Conservation (phyloP, 23 tunicate species). For the Diplosoma virens region DNA sequence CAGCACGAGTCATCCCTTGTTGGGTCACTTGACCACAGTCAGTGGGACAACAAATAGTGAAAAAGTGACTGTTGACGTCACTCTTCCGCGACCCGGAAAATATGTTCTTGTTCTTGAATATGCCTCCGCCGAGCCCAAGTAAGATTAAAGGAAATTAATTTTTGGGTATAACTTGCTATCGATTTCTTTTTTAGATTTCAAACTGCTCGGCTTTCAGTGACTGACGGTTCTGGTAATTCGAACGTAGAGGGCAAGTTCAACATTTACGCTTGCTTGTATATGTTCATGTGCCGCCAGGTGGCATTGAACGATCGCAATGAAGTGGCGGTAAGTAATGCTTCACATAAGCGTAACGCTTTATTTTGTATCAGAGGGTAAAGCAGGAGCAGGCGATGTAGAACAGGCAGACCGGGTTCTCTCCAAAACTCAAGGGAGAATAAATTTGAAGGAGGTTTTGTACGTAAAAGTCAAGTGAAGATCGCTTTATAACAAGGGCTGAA, state of each 20-base stretch:
- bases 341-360: too few relatives aligned
- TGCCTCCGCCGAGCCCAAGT: conserved; percentile 63
- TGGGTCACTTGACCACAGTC: conserved; percentile 66
- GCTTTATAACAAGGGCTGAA: too few relatives aligned
- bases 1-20: conserved; percentile 70
- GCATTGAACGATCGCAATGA: conserved; percentile 66
- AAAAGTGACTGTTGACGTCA: conserved; percentile 32
- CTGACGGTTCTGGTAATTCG: conserved; percentile 51
- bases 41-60: conserved; percentile 19
- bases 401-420: too few relatives aligned
- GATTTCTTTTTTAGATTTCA: conserved; percentile 40
- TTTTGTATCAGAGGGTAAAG: too few relatives aligned
- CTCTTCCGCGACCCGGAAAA: conserved; percentile 63
- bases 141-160: too few relatives aligned
- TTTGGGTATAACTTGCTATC: too few relatives aligned
- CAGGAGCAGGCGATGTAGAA: too few relatives aligned
- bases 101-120: conserved; percentile 91
- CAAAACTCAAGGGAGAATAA: too few relatives aligned
- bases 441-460: too few relatives aligned
- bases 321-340: conserved; percentile 46
- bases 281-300: conserved; percentile 94
- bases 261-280: conserved; percentile 75
- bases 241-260: conserved; percentile 57
- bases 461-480: too few relatives aligned
- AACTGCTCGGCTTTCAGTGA: conserved; percentile 31